These are phyloP conservation scores for Podiceps cristatus DNA, from an alignment of 2,113 vertebrate genomes.

Conservation along the genomic window DNA sequence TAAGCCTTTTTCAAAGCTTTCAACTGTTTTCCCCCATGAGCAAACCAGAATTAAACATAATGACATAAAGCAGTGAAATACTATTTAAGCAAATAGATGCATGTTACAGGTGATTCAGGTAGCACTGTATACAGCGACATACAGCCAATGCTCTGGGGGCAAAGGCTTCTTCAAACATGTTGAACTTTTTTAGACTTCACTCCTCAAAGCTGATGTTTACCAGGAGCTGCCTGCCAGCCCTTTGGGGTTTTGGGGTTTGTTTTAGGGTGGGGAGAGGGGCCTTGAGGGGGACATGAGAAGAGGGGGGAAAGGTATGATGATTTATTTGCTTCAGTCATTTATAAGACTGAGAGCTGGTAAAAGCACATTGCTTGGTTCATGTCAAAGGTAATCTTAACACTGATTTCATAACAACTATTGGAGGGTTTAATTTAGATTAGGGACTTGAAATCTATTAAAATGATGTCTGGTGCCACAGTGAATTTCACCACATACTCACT, in stretches of 20 bases:
- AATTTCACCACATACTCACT: neutral
- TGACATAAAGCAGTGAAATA: neutral
- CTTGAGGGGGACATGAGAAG: neutral
- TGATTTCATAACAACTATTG: neutral
- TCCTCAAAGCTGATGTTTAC: neutral
- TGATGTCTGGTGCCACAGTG: neutral
- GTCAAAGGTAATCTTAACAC: neutral
- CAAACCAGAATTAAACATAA: neutral
- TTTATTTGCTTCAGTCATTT: neutral
- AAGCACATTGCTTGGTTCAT: neutral
- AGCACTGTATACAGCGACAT: neutral
- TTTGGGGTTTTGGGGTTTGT: neutral
- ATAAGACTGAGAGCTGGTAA: neutral
- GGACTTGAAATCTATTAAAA: neutral
- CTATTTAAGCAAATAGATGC: neutral
- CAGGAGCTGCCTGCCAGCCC: neutral
- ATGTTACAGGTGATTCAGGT: neutral
- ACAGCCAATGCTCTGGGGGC: neutral
- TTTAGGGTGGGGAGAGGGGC: neutral
- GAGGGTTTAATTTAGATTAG: neutral
- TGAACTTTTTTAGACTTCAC: neutral
- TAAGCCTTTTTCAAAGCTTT: neutral
- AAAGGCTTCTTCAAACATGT: accelerated
- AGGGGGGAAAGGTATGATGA: neutral
- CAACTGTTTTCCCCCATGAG: neutral